These are phyloP conservation scores for Cryptus viduatorius DNA, from an alignment of 2,888 invertebrate genomes.

Conservation along the genomic window DNA sequence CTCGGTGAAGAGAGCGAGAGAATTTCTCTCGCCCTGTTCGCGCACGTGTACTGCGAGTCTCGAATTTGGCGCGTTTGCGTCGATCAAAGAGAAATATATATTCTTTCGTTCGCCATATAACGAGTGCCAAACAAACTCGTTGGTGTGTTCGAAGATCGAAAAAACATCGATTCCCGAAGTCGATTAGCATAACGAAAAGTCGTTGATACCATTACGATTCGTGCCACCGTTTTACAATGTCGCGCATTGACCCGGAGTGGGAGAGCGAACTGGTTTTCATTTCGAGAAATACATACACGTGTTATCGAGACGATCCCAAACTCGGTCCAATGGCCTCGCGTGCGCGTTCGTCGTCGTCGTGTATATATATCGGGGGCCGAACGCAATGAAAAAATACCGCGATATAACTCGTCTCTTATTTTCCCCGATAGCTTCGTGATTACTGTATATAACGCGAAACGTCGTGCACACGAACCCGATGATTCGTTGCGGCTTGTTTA, in stretches of 20 bases:
- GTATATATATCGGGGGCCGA: too few relatives aligned
- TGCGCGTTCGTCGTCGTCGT: neutral
- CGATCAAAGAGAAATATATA: too few relatives aligned
- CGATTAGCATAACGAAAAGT: constrained; percentile 67
- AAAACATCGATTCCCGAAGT: constrained; percentile 40
- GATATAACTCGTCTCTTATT: neutral
- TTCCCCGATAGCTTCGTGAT: neutral
- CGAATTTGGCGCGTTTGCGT: constrained; percentile 24
- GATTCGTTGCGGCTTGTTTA: constrained; percentile 5
- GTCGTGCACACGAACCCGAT: constrained; percentile 15
- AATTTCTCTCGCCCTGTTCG: constrained; percentile 11
- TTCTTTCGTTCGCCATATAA: neutral
- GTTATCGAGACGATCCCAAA: constrained; percentile 43
- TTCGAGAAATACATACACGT: constrained; percentile 63
- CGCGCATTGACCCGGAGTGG: constrained; percentile 3
- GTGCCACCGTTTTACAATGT: constrained; percentile 11
- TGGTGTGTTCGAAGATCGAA: constrained; percentile 6
- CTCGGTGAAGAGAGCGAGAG: constrained; percentile 9
- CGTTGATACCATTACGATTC: constrained; percentile 59
- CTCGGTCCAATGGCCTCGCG: constrained; percentile 34
- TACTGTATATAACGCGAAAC: neutral
- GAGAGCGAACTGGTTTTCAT: constrained; percentile 62
- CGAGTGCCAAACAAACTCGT: neutral
- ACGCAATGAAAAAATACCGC: neutral
- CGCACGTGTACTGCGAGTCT: constrained; percentile 32